Conservation (phyloP, 2,797 vertebrate species). For the Myotis myotis region DNA sequence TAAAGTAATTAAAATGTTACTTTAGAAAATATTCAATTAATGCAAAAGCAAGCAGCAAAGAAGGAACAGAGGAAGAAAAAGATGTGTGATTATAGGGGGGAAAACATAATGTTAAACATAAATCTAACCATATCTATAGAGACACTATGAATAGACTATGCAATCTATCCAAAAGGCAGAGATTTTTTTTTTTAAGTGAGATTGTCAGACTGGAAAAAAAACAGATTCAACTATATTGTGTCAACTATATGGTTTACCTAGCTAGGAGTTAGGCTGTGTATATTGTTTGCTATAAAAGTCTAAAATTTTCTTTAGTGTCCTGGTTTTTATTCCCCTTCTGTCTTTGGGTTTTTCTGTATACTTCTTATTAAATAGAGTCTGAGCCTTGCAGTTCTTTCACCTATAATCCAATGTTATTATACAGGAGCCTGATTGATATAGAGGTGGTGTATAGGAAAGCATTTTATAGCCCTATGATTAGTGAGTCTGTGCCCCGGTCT, state of each 20-base stretch:
- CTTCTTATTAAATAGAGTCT: background rate
- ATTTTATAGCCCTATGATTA: background rate
- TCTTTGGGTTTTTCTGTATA: background rate
- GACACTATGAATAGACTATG: background rate
- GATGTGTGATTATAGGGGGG: background rate
- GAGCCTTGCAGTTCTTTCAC: background rate
- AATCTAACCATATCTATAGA: background rate
- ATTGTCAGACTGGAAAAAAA: constrained; percentile 22
- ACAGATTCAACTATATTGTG: background rate
- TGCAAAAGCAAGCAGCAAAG: background rate
- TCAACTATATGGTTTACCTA: background rate
- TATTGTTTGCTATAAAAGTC: background rate
- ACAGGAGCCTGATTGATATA: background rate
- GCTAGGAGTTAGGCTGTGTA: background rate
- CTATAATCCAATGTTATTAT: background rate
- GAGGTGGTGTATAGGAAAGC: background rate
- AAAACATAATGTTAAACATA: background rate
- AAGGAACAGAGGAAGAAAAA: background rate
- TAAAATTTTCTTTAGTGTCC: background rate
- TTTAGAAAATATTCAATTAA: constrained; percentile 46
- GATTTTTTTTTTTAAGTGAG: background rate
- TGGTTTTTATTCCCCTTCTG: background rate
- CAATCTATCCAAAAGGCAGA: constrained; percentile 14
- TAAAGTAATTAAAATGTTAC: background rate
- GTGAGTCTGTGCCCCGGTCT: background rate